Evolutionary conservation across 64 coral and sea anemone genomes (phyloP).

Genomic region (Pocillopora verrucosa): DNA sequence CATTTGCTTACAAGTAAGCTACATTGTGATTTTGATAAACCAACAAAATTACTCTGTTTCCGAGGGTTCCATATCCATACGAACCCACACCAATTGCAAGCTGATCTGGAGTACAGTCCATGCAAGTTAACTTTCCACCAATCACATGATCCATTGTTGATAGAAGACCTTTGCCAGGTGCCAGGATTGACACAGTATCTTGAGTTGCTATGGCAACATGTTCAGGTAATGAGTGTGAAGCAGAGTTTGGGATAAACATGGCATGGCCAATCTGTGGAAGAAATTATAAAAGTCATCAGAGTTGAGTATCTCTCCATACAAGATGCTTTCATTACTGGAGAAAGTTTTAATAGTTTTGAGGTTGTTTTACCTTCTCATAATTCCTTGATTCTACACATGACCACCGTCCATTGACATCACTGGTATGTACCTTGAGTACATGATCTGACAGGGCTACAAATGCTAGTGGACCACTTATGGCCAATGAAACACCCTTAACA

Average conservation of each 20-base stretch:
- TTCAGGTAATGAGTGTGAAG: not conserved
- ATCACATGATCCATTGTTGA: slow-evolving; percentile 73
- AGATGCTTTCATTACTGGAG: not conserved
- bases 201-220: slow-evolving; percentile 61
- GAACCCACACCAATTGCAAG: slow-evolving; percentile 79
- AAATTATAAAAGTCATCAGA: not conserved
- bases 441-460: slow-evolving; percentile 48
- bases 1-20: not conserved
- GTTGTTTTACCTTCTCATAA: slow-evolving; percentile 72
- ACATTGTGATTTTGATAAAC: not conserved
- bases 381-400: slow-evolving; percentile 47
- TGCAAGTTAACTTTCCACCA: slow-evolving; percentile 81
- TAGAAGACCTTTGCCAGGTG: slow-evolving; percentile 11
- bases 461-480: slow-evolving; percentile 40
- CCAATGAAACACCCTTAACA: slow-evolving; percentile 70
- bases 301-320: not conserved
- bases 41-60: slow-evolving; percentile 68
- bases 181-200: slow-evolving; percentile 40
- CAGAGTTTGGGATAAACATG: slow-evolving; percentile 25
- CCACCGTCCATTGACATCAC: slow-evolving; percentile 70
- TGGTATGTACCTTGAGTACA: slow-evolving; percentile 60
- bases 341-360: not conserved
- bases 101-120: slow-evolving; percentile 56
- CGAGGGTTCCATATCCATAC: slow-evolving; percentile 85
- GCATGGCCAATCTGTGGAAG: slow-evolving; percentile 47